A percentile compares a stretch with the other conserved stretches of the same genome.
phyloP scores from a whole-genome alignment of 1,140 invertebrate species.

The Olivierus martensii region DNA sequence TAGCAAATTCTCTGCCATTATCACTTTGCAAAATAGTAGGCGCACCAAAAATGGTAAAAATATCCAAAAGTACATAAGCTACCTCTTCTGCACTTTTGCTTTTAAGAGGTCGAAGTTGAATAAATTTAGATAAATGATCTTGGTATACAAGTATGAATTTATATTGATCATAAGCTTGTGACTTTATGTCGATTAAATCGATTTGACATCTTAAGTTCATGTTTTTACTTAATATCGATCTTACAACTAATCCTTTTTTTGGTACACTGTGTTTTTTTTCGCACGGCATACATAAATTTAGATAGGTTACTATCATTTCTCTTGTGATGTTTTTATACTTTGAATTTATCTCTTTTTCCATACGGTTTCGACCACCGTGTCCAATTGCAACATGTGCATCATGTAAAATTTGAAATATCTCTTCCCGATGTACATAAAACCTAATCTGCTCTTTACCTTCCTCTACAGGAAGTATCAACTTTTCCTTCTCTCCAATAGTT shows the following conservation, averaged over 20 bases:
- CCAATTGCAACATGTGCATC: conserved; percentile 7
- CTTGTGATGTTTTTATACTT: conserved; percentile 4
- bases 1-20: conserved; percentile 7
- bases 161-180: conserved; percentile 3
- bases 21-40: conserved; percentile 4
- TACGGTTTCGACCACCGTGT: conserved; percentile 2
- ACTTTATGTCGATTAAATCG: conserved; percentile 3
- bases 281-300: conserved; percentile 1
- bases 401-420: conserved; percentile 7
- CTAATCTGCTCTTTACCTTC: conserved; percentile 7
- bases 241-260: background rate
- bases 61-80: conserved; percentile 1
- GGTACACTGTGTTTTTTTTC: background rate
- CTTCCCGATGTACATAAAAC: conserved; percentile 5
- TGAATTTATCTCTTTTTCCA: too few species aligned
- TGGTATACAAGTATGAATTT: conserved; percentile 8
- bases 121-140: conserved; percentile 3
- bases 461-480: conserved; percentile 6
- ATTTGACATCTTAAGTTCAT: conserved; percentile 4
- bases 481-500: background rate
- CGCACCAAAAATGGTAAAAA: conserved; percentile 8
- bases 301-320: conserved; percentile 5
- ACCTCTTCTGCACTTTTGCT: conserved; percentile 3
- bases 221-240: background rate
- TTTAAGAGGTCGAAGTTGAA: conserved; percentile 7